Evolutionary conservation across 2,113 vertebrate species (phyloP).

Genomic region (Macquaria australasica): DNA sequence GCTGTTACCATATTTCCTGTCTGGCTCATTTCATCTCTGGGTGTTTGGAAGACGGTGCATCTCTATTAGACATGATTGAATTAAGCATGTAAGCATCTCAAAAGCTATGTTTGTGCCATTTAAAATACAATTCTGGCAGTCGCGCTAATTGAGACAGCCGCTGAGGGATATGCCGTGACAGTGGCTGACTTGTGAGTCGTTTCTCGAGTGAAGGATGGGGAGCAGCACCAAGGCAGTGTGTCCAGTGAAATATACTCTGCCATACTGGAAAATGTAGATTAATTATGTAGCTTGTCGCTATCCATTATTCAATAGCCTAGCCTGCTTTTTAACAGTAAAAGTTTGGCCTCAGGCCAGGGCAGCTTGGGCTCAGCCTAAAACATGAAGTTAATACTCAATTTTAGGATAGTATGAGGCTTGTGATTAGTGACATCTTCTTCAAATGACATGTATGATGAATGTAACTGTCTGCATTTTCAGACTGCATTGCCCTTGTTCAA

Average conservation of each 20-base stretch:
- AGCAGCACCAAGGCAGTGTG: conserved; percentile 24
- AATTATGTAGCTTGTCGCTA: conserved; percentile 80
- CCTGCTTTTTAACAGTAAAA: conserved; percentile 74
- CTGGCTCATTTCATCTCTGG: conserved; percentile 32
- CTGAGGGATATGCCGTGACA: conserved; percentile 28
- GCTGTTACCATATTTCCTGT: conserved; percentile 45
- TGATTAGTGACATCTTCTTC: background rate
- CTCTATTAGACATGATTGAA: conserved; percentile 19
- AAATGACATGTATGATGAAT: background rate
- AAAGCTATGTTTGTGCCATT: conserved; percentile 20
- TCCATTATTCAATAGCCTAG: conserved; percentile 82
- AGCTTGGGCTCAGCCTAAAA: conserved; percentile 27
- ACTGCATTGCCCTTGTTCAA: background rate
- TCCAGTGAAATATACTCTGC: conserved; percentile 74
- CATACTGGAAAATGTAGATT: conserved; percentile 77
- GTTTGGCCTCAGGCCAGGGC: conserved; percentile 48
- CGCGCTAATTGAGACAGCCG: conserved; percentile 20
- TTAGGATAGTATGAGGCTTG: conserved; percentile 7
- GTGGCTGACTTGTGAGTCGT: conserved; percentile 42
- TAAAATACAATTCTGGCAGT: conserved; percentile 35
- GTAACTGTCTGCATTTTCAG: background rate
- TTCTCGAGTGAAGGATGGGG: conserved; percentile 34
- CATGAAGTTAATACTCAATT: background rate
- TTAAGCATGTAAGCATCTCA: conserved; percentile 32
- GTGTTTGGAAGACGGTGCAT: conserved; percentile 16